phyloP scores from a whole-genome alignment of 2,113 vertebrate species.

The Hemichromis elongatus region DNA sequence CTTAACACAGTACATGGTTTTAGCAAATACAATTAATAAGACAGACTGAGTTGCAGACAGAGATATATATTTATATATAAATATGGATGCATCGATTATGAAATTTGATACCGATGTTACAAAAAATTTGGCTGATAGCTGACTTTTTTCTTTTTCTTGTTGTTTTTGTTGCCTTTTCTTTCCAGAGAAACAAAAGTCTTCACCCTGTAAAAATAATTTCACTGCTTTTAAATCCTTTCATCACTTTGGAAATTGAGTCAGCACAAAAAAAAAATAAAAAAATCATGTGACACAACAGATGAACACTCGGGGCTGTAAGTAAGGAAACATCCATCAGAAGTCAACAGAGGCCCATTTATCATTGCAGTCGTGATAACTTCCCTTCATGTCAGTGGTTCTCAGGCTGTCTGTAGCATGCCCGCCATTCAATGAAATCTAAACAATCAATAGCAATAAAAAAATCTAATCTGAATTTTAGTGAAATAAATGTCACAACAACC shows the following conservation, averaged over 20 bases:
- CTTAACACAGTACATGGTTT: background rate
- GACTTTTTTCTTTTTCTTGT: background rate
- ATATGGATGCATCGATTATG: background rate
- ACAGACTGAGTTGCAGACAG: background rate
- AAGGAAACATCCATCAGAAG: background rate
- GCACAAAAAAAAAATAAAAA: too few relatives aligned
- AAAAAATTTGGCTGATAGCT: background rate
- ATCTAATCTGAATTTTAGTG: background rate
- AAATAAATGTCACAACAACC: background rate
- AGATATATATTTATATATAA: background rate
- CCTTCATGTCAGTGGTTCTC: background rate
- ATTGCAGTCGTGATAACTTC: background rate
- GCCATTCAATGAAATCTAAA: background rate
- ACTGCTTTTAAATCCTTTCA: background rate
- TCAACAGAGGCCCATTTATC: background rate
- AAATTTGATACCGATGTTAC: background rate
- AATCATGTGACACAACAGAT: background rate
- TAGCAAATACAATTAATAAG: background rate
- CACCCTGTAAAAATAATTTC: background rate
- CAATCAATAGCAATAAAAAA: accelerated
- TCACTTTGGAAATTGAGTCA: background rate
- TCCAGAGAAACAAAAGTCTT: background rate
- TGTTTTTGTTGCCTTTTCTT: background rate
- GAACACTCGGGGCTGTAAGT: background rate
- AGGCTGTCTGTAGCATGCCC: accelerated